Percentiles rank a stretch among this genome's conserved stretches.
phyloP scores from a whole-genome alignment of 2,888 invertebrate species.

The Leptothorax acervorum region DNA sequence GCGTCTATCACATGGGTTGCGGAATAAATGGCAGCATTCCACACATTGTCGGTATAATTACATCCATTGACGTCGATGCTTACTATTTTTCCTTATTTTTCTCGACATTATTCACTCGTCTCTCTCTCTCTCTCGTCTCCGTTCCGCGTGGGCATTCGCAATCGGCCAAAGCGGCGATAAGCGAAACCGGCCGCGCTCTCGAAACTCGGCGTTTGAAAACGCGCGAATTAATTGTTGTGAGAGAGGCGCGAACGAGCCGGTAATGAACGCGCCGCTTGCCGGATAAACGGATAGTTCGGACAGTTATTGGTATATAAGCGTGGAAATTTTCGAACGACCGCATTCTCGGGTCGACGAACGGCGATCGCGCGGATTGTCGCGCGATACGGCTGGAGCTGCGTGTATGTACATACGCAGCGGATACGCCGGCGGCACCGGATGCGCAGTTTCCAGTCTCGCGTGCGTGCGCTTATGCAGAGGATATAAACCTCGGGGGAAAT shows the following conservation, averaged over 20 bases:
- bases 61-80: slow-evolving; percentile 42
- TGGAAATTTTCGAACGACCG: slow-evolving; percentile 38
- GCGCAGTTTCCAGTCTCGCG: neutral
- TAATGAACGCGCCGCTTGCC: slow-evolving; percentile 36
- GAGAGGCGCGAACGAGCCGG: slow-evolving; percentile 33
- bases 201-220: neutral
- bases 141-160: neutral
- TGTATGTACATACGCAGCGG: too few relatives aligned
- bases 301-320: neutral
- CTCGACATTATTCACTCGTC: neutral
- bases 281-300: neutral
- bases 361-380: too few relatives aligned
- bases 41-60: slow-evolving; percentile 25
- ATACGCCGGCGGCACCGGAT: too few relatives aligned
- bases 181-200: neutral
- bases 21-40: slow-evolving; percentile 22
- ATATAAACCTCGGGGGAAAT: neutral
- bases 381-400: too few relatives aligned
- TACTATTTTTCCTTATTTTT: slow-evolving; percentile 48
- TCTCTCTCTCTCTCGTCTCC: slow-evolving; percentile 4
- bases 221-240: neutral
- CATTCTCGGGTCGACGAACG: slow-evolving; percentile 28
- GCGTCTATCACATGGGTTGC: neutral
- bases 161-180: slow-evolving; percentile 13
- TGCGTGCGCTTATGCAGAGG: neutral